Conservation (phyloP, 1,140 invertebrate genomes). For the Calephelis nemesis region DNA sequence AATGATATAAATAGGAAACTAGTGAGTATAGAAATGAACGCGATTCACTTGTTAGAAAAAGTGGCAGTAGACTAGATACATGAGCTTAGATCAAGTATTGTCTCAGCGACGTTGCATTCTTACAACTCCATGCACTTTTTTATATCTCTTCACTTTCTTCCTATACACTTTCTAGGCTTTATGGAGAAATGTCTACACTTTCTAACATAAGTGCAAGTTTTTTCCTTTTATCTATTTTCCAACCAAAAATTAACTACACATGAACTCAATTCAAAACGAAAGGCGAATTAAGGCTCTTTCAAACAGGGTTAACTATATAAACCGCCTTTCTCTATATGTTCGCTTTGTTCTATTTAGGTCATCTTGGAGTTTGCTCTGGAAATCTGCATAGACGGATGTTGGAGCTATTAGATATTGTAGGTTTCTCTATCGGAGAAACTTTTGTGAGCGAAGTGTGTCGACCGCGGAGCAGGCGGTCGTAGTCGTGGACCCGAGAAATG, state of each 20-base stretch:
- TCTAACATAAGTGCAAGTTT: constrained; percentile 77
- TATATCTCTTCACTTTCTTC: constrained; percentile 76
- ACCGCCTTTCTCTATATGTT: constrained; percentile 31
- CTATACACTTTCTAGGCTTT: constrained; percentile 75
- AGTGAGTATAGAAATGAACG: constrained; percentile 60
- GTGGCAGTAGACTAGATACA: constrained; percentile 62
- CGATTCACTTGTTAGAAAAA: constrained; percentile 65
- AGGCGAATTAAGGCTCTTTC: too few species aligned
- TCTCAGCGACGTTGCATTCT: constrained; percentile 43
- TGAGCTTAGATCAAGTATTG: constrained; percentile 60
- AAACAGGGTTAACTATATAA: constrained; percentile 17
- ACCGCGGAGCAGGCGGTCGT: constrained; percentile 44
- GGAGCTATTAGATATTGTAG: constrained; percentile 72
- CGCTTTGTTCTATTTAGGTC: constrained; percentile 66
- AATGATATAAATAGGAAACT: constrained; percentile 71
- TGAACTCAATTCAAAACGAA: too few species aligned
- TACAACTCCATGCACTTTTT: constrained; percentile 61
- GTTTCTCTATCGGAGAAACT: constrained; percentile 76
- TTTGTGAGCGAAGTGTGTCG: constrained; percentile 71
- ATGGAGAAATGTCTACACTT: constrained; percentile 76
- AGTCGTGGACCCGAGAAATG: constrained; percentile 70
- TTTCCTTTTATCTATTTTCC: constrained; percentile 56
- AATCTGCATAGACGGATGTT: constrained; percentile 77
- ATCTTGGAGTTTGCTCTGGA: constrained; percentile 65
- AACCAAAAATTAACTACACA: too few species aligned